Evolutionary conservation across 2,888 invertebrate genomes (phyloP), one percentile per base, ranked within the genome.

Genomic region (Cantharis lateralis): DNA sequence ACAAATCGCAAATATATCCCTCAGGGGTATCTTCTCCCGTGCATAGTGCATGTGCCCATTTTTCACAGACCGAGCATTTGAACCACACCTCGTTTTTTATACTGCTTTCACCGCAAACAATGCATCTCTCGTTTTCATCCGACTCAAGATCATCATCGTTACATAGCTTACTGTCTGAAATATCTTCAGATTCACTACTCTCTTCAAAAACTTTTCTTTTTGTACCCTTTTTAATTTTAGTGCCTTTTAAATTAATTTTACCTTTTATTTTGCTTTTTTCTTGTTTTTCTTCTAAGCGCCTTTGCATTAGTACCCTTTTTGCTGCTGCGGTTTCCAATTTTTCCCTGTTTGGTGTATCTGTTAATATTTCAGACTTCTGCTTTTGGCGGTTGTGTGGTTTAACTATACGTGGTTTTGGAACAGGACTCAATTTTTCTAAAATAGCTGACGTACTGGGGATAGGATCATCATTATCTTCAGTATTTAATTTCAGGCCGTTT

Each of bases 281-380:
- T 62, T 70, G 62, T 70, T 70, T 70, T 70, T 18, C 16, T 70
- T n/a, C n/a, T n/a, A n/a, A n/a, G n/a, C n/a, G n/a, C n/a, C n/a
- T n/a, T n/a, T n/a, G n/a, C n/a, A n/a, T 70, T 7, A n/a, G 16
- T 15, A 4, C 18, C 11, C 26, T 68, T 68, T 26, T 68, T 10
- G 13, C 68, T 13, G 68, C 26, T 26, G 26, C 63, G 16, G 13
- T 16, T 18, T 71, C 20, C 28, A 64, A 28, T 64, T 63, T 71
- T 62, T 20, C 26, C 64, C 71, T 71, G 64, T 71, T 64, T 71
- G 71, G 63, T 71, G 71, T 71, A 28, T 63, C 71, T 28, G 71
- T 72, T 72, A 68, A 13, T 72, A 72, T 28, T 72, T n/a, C n/a
- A n/a, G n/a, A n/a, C n/a, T n/a, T n/a, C n/a, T n/a, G n/a, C n/a